Conservation (phyloP, 2,797 vertebrate genomes). For the Pangasius macronema region DNA sequence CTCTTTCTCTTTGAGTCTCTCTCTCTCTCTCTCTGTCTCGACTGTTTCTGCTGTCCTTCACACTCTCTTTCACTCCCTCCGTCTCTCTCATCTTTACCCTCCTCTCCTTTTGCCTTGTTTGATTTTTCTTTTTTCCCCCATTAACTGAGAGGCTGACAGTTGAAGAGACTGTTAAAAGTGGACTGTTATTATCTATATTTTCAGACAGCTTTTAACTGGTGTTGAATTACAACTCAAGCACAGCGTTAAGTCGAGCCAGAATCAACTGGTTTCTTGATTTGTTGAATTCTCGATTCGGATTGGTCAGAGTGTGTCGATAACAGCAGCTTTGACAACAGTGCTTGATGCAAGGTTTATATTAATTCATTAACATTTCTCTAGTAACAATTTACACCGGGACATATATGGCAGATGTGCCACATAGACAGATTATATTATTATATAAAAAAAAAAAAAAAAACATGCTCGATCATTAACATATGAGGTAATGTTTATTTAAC, state of each 20-base stretch:
- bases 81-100: slow-evolving; percentile 32
- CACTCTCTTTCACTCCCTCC: slow-evolving; percentile 37
- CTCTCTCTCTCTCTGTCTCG: slow-evolving; percentile 43
- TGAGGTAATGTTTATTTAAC: neutral
- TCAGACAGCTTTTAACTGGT: neutral
- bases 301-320: neutral
- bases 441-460: neutral
- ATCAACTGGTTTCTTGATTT: no score
- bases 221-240: neutral
- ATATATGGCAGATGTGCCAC: neutral
- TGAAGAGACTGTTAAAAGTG: slow-evolving; percentile 20
- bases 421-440: neutral
- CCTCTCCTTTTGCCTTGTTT: slow-evolving; percentile 19
- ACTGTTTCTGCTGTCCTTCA: slow-evolving; percentile 20
- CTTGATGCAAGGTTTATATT: neutral
- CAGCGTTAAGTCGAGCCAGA: no score
- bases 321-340: neutral
- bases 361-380: neutral
- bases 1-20: slow-evolving; percentile 22
- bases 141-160: slow-evolving; percentile 30
- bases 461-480: neutral
- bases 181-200: neutral
- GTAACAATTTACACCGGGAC: neutral
- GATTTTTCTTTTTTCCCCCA: neutral
- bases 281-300: neutral